Evolutionary conservation across 1,140 invertebrate species (phyloP), one percentile per base, ranked within the genome.

Genomic region (Euwallacea fornicatus): DNA sequence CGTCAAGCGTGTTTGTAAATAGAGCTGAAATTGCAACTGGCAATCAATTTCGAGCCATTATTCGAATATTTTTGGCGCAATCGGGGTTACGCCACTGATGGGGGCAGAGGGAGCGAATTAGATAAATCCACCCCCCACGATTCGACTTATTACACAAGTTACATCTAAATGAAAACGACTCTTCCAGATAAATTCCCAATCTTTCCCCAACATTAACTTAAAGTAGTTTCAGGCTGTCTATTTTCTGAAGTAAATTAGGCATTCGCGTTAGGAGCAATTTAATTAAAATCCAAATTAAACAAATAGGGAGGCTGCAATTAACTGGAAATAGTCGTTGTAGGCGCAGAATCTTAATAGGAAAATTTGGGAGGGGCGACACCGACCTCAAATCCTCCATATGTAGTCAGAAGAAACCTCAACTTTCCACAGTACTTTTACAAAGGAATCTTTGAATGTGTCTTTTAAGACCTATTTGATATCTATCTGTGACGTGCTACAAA

Each of bases 231-330:
- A 69, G 58, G 54, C 67, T 56, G 67, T 69, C 59, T 69, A 69
- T 69, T 69, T 69, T 69, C 67, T 44, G 58, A 62, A 69, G 56
- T 55, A 69, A 69, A 69, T 69, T 69, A 69, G 67, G 67, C 67
- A 69, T 50, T 61, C 58, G 58, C 67, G 44, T 69, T 69, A 69
- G 59, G 59, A 69, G 67, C 67, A 60, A 62, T 69, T 69, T 69
- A 69, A 69, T 69, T 69, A 69, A 69, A 69, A 69, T 69, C 67
- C 56, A 50, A 62, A 61, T 69, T 69, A 69, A 69, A 69, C 67
- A 69, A 69, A 69, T 69, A 69, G 67, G 46, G 13, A 50, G 9
- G 13, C 9, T 13, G 46, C 46, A 50, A 50, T 50, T 50, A 50
- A 50, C 46, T 50, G 46, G 13, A 50, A 50, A 10, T 50, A 50